Base-by-base conservation (phyloP, 2,797 vertebrate genomes). In the Pogonophryne albipinna region DNA sequence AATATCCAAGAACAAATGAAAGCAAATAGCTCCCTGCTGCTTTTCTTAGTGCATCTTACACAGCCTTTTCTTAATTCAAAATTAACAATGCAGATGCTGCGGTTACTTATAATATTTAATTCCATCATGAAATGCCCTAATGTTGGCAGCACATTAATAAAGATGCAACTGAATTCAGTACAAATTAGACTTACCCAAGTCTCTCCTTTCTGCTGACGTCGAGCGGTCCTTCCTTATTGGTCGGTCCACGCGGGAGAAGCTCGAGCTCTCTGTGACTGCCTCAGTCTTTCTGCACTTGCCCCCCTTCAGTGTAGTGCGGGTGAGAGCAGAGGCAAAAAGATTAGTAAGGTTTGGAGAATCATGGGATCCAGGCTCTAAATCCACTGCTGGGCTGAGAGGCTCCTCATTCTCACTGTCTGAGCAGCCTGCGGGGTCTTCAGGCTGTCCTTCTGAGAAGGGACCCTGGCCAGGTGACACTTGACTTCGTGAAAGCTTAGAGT, bases 241-340 rank as follows among this genome's bases (percentile, higher is more conserved):
- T 17, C 96, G 61, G 15, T 99, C 98, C 86, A 97, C 93, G 50
- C 94, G 91, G 15, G 95, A 70, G 78, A 98, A 97, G 47, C 95
- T 82, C 79, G 42, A 92, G 78, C 78, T 88, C 76, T 94, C 94
- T 19, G 83, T 14, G 0, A 93, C 92, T 69, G 86, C 88, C n/a
- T 96, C 92, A 6, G 64, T 57, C 87, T 96, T 95, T 86, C 95
- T 86, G 84, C 93, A 95, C 78, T 95, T 95, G 45, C 95, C 93
- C 17, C 94, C 95, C 34, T 91, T 95, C 69, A 94, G 72, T 2
- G 93, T 82, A 71, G 92, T 91, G 58, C 92, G 90, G 47, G 96
- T 97, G 91, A 99, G 96, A 92, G 98, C 98, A 87, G 98, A 98
- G 85, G 98, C 97, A 89, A 99, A 99, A 86, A 99, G 95, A 83